Evolutionary conservation across 2,113 vertebrate genomes (phyloP).

Genomic region (Corydoras maculifer): DNA sequence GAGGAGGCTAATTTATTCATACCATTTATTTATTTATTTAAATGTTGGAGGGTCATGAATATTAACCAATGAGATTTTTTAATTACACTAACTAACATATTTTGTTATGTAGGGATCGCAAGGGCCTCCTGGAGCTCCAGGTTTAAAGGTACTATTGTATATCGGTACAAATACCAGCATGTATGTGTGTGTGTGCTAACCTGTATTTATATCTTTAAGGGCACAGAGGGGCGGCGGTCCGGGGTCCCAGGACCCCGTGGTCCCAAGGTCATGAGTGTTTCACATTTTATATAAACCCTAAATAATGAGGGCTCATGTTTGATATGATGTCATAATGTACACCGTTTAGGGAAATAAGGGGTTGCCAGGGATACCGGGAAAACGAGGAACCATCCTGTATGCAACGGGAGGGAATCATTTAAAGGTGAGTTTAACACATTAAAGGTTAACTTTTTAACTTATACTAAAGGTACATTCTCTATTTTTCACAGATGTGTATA

Average conservation of each 20-base stretch:
- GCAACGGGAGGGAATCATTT: neutral
- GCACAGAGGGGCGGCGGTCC: constrained; percentile 46
- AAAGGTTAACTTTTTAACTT: no score
- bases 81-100: neutral
- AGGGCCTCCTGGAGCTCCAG: constrained; percentile 41
- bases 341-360: constrained; percentile 22
- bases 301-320: neutral
- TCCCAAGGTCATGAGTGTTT: constrained; percentile 39
- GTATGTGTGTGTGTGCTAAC: neutral
- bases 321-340: neutral
- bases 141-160: constrained; percentile 48
- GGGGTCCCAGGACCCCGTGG: constrained; percentile 47
- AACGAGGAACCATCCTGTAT: constrained; percentile 27
- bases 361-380: constrained; percentile 21
- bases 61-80: no score
- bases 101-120: constrained; percentile 38
- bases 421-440: neutral
- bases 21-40: no score
- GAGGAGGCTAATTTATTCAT: no score
- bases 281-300: neutral
- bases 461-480: no score
- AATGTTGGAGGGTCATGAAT: no score
- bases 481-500: no score
- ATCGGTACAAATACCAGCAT: neutral
- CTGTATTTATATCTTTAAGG: constrained; percentile 44